Base-by-base conservation (phyloP, 2,113 vertebrate genomes). In the Symphodus melops region DNA sequence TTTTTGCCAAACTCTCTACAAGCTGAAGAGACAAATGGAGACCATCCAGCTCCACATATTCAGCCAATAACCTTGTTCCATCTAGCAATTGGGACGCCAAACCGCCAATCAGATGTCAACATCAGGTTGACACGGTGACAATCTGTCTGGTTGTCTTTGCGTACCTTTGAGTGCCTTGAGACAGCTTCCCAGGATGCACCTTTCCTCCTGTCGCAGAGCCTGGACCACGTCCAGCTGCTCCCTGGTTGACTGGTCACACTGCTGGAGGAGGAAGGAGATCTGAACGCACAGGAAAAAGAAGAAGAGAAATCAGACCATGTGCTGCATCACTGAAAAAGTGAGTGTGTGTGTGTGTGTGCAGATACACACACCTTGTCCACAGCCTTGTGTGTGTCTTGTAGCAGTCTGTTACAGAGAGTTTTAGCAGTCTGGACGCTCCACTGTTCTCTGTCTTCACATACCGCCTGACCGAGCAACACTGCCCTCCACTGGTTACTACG, bases 401-500 rank as follows among this genome's bases (percentile, higher is more conserved):
- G 88, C 13, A 97, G 88, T 48, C 82, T 86, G 16, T 60, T 77
- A 79, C 96, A 98, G 41, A 98, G 92, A 61, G 87, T 88, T 81
- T 67, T 70, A 3, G 94, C 92, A 21, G 92, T n/a, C 1, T 28
- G 86, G 77, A 94, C 21, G 67, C 94, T 88, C 71, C 83, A 88
- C 73, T 88, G 68, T 23, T 97, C 96, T 0, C 93, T 95, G 25
- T 90, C 91, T 58, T 93, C 87, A 84, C 95, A 95, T 81, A 95
- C 84, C 16, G 77, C 44, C 77, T 94, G 95, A 28, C 97, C 97
- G 75, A 96, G 94, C 76, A 98, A 91, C 9, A 95, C 72, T 60
- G 92, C 93, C 81, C 89, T 97, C 97, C 97, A 98, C 76, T 82
- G 93, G 10, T 66, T 75, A 83, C 97, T 99, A 16, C 17, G 64